Base-by-base conservation (phyloP, 2,113 vertebrate species). In the Grammomys surdaster region DNA sequence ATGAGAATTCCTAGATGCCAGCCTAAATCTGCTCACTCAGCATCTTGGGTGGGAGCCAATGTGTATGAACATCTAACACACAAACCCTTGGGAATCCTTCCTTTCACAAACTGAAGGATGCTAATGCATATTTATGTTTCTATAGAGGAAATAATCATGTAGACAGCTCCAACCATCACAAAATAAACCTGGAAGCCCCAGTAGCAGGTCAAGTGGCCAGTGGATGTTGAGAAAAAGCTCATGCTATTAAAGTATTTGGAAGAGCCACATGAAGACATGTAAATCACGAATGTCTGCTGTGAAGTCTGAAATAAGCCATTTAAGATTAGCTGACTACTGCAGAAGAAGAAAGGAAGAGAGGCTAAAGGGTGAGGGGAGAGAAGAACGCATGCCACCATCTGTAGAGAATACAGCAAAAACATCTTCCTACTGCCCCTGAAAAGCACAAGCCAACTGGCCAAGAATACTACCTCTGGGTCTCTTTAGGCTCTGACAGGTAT, bases 51-150 rank as follows among this genome's bases (percentile, higher is more conserved):
- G 0, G 5, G 3, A 67, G 16, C 82, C 96, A 91, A 54, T 48
- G 8, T 56, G 40, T 40, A 82, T 5, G 26, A 31, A 16, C 7
- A 20, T 75, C 28, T 75, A 87, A 67, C 54, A 73, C 51, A 60
- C 19, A 69, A 14, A 65, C 17, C 43, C 93, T 43, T 1, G 65
- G 48, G 46, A 67, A 58, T n/a, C 33, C 87, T 60, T 26, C 33
- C 10, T 58, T 82, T 22, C 2, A 3, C 0, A n/a, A 24, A 33
- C 60, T 0, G 2, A 65, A 78, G 22, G 48, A 17, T 28, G 24
- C 77, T 60, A 81, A n/a, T 20, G 31, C 8, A 58, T 65, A 12
- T n/a, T 90, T 72, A 20, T 10, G 1, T 46, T 40, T 76, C 67
- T 87, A 17, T 63, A 88, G n/a, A 43, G 5, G 33, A 91, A 26